Conservation (phyloP, 2,113 vertebrate genomes). For the Caracal caracal region DNA sequence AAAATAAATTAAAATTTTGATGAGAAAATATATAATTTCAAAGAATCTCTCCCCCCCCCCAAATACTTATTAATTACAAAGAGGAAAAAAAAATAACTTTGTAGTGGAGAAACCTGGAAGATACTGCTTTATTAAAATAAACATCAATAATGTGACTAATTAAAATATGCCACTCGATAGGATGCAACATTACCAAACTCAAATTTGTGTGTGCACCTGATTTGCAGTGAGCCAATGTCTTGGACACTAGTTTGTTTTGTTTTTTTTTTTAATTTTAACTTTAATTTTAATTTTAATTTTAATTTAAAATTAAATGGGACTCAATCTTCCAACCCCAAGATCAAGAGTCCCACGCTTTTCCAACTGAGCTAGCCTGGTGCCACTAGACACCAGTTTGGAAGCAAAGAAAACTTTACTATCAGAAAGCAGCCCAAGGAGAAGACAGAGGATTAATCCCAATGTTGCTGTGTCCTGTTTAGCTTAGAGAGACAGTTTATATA, state of each 20-base stretch:
- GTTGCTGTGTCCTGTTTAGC: not conserved
- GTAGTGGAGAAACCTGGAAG: not conserved
- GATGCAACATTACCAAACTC: not conserved
- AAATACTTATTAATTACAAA: conserved; percentile 43
- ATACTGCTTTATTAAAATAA: not conserved
- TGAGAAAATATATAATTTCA: conserved; percentile 41
- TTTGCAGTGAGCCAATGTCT: not conserved
- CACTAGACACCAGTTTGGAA: not conserved
- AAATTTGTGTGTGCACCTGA: not conserved
- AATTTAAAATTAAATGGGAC: no score
- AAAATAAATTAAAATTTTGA: conserved; percentile 27
- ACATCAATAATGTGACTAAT: conserved; percentile 26
- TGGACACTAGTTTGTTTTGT: not conserved
- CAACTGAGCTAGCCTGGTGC: no score
- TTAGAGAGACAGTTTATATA: not conserved
- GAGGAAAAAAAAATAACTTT: not conserved
- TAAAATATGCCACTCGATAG: not conserved
- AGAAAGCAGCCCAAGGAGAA: not conserved
- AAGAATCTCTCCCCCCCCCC: not conserved
- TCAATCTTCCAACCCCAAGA: no score
- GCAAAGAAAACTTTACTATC: not conserved
- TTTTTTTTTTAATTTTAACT: no score
- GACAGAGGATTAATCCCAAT: not conserved
- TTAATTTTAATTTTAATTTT: no score
- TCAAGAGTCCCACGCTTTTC: no score